Evolutionary conservation across 2,113 vertebrate genomes (phyloP).

Genomic region (Pedetes capensis): DNA sequence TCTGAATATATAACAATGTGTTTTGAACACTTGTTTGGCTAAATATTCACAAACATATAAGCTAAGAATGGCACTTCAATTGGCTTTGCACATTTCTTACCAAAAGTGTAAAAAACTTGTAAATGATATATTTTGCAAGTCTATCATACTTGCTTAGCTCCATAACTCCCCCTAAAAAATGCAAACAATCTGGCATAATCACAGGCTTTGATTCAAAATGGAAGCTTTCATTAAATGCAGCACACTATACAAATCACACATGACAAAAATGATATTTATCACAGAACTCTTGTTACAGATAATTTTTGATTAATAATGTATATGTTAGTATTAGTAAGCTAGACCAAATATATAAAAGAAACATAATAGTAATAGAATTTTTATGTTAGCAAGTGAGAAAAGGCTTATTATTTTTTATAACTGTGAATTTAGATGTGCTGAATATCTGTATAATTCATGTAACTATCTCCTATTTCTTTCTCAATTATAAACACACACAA

Average conservation of each 20-base stretch:
- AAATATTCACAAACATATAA: slow-evolving; percentile 23
- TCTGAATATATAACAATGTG: not conserved
- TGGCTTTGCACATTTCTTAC: not conserved
- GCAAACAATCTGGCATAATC: not conserved
- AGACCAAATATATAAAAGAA: not conserved
- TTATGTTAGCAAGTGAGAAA: not conserved
- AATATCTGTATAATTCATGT: not conserved
- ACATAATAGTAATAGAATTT: not conserved
- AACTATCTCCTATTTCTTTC: not conserved
- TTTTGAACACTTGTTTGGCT: not conserved
- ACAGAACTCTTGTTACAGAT: not conserved
- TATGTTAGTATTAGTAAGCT: not conserved
- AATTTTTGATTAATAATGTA: not conserved
- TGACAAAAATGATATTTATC: not conserved
- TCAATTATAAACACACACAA: not conserved
- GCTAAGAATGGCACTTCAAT: not conserved
- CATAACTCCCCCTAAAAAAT: not conserved
- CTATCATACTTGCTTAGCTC: not conserved
- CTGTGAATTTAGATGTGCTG: not conserved
- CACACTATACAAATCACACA: not conserved
- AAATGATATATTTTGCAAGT: not conserved
- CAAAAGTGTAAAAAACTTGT: not conserved
- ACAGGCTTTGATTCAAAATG: not conserved
- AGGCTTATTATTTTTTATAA: slow-evolving; percentile 19
- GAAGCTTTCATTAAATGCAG: not conserved